These are phyloP conservation scores for Phrynocephalus versicolor DNA, from an alignment of 2,113 vertebrate species.

Conservation along the genomic window DNA sequence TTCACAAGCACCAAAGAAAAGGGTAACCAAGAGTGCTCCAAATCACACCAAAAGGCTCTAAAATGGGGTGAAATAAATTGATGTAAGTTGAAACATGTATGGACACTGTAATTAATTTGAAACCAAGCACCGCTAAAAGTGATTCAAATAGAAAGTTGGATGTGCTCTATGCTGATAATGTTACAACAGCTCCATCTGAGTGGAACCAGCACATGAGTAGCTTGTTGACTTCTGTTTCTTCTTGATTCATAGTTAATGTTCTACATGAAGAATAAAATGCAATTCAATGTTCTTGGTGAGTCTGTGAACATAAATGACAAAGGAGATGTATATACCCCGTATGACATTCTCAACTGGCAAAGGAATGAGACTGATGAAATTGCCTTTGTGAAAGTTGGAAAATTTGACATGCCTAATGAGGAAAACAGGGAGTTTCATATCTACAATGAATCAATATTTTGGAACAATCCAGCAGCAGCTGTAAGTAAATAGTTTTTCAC, in stretches of 20 bases:
- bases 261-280: slow-evolving; percentile 78
- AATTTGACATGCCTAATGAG: slow-evolving; percentile 62
- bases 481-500: slow-evolving; percentile 62
- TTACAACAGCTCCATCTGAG: not conserved
- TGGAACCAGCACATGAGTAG: not conserved
- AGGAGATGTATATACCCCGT: slow-evolving; percentile 76
- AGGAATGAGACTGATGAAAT: slow-evolving; percentile 66
- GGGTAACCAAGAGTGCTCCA: no score
- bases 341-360: slow-evolving; percentile 87
- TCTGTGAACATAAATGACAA: slow-evolving; percentile 65
- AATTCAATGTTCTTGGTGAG: slow-evolving; percentile 76
- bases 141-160: no score
- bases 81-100: no score
- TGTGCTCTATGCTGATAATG: no score
- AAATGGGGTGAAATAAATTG: no score
- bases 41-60: no score
- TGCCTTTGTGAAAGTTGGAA: slow-evolving; percentile 74
- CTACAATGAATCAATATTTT: slow-evolving; percentile 76
- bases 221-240: not conserved
- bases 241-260: slow-evolving; percentile 78
- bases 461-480: slow-evolving; percentile 74
- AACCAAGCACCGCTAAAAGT: no score
- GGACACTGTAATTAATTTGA: no score
- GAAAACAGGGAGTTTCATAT: slow-evolving; percentile 58
- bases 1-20: no score